These are phyloP conservation scores for Discoglossus pictus DNA, from an alignment of 2,797 vertebrate genomes.

Conservation along the genomic window DNA sequence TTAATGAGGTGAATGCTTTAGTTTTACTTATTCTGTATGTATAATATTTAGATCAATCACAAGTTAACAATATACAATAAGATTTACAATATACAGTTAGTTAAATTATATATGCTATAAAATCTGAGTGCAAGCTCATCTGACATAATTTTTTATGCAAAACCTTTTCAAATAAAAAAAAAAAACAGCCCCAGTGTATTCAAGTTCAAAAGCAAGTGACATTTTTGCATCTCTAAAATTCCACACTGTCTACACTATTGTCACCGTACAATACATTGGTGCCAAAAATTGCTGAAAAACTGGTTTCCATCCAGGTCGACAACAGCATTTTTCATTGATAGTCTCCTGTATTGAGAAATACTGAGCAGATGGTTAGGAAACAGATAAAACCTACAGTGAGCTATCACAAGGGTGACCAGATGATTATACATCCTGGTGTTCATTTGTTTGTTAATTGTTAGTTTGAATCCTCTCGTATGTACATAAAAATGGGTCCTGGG, in stretches of 20 bases:
- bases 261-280: slow-evolving; percentile 18
- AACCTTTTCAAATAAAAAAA: not conserved
- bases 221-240: slow-evolving; percentile 24
- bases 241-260: slow-evolving; percentile 15
- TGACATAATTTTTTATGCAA: no score
- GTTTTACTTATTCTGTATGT: no score
- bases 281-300: slow-evolving; percentile 44
- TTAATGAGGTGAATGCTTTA: no score
- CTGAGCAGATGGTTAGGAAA: slow-evolving; percentile 45
- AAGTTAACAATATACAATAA: no score
- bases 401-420: slow-evolving; percentile 39
- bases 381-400: slow-evolving; percentile 23
- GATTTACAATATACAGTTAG: no score
- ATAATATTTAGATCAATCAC: no score
- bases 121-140: no score
- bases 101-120: no score
- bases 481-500: slow-evolving; percentile 1
- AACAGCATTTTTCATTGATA: slow-evolving; percentile 34
- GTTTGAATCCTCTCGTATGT: slow-evolving; percentile 7
- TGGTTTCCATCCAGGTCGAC: slow-evolving; percentile 39
- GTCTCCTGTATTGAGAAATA: slow-evolving; percentile 43
- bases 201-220: slow-evolving; percentile 1
- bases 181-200: not conserved
- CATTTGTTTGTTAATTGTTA: slow-evolving; percentile 30
- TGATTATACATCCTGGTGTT: slow-evolving; percentile 45